Percentiles rank a stretch among this genome's conserved stretches.
phyloP scores from a whole-genome alignment of 2,113 vertebrate genomes.

The Ondatra zibethicus region DNA sequence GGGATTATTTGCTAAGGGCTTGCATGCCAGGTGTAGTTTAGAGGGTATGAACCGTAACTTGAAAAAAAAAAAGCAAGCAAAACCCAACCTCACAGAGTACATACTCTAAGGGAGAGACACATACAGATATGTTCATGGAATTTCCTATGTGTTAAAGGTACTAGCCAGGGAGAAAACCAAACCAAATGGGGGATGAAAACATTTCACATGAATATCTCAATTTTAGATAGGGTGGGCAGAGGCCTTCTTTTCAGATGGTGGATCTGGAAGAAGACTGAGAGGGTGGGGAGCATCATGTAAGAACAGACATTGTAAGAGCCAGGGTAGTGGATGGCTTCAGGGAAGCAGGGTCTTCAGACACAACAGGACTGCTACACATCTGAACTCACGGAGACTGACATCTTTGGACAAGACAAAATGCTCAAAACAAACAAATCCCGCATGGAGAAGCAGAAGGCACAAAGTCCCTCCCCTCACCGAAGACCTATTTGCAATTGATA shows the following conservation, averaged over 20 bases:
- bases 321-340: not conserved
- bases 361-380: not conserved
- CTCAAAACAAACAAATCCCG: not conserved
- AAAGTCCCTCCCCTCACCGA: not conserved
- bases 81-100: not conserved
- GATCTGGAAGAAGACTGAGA: not conserved
- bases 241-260: not conserved
- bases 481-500: not conserved
- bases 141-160: not conserved
- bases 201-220: not conserved
- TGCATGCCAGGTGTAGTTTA: not conserved
- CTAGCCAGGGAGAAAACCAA: not conserved
- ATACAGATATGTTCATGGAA: not conserved
- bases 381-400: not conserved
- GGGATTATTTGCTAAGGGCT: not conserved
- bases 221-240: not conserved
- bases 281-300: too few species aligned
- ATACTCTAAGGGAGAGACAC: not conserved
- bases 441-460: not conserved
- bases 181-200: not conserved
- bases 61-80: slow-evolving; percentile 2
- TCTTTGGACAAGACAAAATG: rapidly evolving
- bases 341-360: not conserved
- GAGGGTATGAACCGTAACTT: not conserved
- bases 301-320: not conserved